Evolutionary conservation across 2,113 vertebrate species (phyloP).

Genomic region (Nothoprocta perdicaria): DNA sequence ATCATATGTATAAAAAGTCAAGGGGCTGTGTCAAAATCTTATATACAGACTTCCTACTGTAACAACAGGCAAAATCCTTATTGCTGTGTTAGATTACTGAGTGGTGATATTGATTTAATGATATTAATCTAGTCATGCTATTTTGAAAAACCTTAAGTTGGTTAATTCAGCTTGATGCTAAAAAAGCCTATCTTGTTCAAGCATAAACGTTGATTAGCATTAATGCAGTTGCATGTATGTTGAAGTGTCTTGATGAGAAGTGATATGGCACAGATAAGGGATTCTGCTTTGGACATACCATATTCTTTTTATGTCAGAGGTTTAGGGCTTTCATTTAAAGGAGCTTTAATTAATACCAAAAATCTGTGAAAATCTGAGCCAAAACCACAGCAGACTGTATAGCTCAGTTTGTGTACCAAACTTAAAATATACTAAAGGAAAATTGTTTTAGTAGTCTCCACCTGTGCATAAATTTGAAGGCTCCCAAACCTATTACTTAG

Average conservation of each 20-base stretch:
- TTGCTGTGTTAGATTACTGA: not conserved
- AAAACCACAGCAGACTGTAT: not conserved
- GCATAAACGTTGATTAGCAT: not conserved
- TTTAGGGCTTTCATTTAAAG: not conserved
- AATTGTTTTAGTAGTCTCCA: not conserved
- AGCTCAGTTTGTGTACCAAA: not conserved
- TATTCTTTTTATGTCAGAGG: not conserved
- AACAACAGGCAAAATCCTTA: not conserved
- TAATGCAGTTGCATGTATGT: too few species aligned
- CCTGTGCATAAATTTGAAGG: not conserved
- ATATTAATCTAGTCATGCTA: not conserved
- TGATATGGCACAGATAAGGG: not conserved
- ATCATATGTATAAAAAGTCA: not conserved
- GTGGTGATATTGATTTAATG: not conserved
- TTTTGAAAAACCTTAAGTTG: not conserved
- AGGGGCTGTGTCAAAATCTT: not conserved
- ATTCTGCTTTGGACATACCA: not conserved
- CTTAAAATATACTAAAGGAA: not conserved
- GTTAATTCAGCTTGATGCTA: not conserved
- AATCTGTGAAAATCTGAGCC: not conserved
- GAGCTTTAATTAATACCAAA: not conserved
- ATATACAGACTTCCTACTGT: not conserved
- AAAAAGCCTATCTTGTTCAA: not conserved
- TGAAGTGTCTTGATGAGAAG: not conserved
- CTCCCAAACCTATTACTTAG: not conserved